phyloP scores from a whole-genome alignment of 2,113 vertebrate genomes.

The Pristiophorus japonicus region DNA sequence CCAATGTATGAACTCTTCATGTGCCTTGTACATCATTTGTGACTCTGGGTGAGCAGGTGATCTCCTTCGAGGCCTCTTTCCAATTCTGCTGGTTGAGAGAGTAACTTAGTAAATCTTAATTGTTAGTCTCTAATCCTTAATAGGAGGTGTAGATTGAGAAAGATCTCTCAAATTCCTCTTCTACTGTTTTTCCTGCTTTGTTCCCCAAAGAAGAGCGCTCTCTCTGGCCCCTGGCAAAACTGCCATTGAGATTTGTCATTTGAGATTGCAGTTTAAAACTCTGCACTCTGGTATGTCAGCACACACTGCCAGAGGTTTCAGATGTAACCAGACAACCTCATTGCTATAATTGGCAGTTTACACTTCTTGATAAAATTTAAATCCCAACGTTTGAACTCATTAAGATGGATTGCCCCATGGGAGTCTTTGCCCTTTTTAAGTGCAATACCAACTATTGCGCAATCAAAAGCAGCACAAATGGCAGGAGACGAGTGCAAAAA shows the following conservation, averaged over 20 bases:
- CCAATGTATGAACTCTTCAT: neutral
- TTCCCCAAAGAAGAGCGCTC: too few relatives aligned
- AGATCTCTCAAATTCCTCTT: too few relatives aligned
- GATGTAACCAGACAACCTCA: neutral
- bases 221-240: too few relatives aligned
- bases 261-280: too few relatives aligned
- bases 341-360: neutral
- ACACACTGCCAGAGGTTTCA: too few relatives aligned
- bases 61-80: too few relatives aligned
- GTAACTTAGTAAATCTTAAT: neutral
- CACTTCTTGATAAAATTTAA: neutral
- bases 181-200: too few relatives aligned
- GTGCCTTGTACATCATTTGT: neutral
- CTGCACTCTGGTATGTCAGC: too few relatives aligned
- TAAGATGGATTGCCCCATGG: too few relatives aligned
- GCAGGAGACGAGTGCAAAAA: neutral
- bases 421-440: neutral
- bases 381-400: neutral
- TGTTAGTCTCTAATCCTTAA: too few relatives aligned
- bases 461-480: neutral
- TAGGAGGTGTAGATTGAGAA: too few relatives aligned
- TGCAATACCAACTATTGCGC: neutral
- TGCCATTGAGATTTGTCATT: too few relatives aligned
- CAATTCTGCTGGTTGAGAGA: neutral
- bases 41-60: neutral